A percentile compares a stretch with the other conserved stretches of the same genome.
Conservation (phyloP, 2,113 vertebrate genomes). For the Xiphophorus maculatus region DNA sequence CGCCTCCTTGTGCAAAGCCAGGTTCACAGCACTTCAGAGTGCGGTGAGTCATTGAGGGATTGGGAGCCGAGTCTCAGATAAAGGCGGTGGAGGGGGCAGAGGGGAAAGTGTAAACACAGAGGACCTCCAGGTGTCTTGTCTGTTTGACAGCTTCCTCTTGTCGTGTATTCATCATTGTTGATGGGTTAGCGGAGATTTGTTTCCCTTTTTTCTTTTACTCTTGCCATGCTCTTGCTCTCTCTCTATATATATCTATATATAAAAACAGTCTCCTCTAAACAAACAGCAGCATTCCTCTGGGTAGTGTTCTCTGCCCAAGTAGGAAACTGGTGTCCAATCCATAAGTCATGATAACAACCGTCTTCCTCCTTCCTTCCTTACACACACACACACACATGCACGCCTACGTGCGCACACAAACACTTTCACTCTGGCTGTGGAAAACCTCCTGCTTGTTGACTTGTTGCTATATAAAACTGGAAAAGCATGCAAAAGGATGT, state of each 20-base stretch:
- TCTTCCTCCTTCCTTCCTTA: conserved; percentile 50
- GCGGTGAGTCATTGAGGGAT: conserved; percentile 58
- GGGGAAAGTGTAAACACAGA: conserved; percentile 64
- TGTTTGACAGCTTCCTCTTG: conserved; percentile 47
- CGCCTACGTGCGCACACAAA: conserved; percentile 18
- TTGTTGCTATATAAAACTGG: conserved; percentile 67
- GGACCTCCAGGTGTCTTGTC: conserved; percentile 47
- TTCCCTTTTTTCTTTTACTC: conserved; percentile 29
- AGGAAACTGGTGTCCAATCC: conserved; percentile 71
- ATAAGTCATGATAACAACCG: conserved; percentile 75
- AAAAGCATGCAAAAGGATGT: conserved; percentile 54
- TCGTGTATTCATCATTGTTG: conserved; percentile 21
- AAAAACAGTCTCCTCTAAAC: conserved; percentile 21
- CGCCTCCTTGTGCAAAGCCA: conserved; percentile 22
- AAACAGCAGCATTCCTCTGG: conserved; percentile 48
- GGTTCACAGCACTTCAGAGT: conserved; percentile 47
- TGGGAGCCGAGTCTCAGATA: conserved; percentile 57
- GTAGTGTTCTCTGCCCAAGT: conserved; percentile 54
- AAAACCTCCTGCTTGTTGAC: conserved; percentile 54
- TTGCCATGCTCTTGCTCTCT: conserved; percentile 15
- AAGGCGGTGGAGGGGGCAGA: conserved; percentile 44
- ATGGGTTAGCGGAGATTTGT: conserved; percentile 15
- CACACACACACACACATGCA: conserved; percentile 26
- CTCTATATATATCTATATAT: too few species aligned
- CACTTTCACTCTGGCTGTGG: conserved; percentile 37